phyloP scores from a whole-genome alignment of 1,140 invertebrate genomes.

The Cyclina sinensis region DNA sequence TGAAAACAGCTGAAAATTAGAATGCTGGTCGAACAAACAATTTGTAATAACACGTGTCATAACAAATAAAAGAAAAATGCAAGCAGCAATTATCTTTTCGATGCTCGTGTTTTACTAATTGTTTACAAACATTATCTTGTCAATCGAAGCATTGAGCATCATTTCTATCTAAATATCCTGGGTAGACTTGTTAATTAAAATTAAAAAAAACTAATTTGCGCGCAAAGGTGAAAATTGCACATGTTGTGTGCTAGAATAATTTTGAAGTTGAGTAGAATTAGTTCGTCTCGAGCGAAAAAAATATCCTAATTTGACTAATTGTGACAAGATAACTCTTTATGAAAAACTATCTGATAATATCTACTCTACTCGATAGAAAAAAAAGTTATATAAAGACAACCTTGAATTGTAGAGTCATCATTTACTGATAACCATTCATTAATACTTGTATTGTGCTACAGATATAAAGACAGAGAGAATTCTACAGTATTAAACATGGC shows the following conservation, averaged over 20 bases:
- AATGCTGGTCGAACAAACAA: too few relatives aligned
- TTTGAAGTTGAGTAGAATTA: not conserved
- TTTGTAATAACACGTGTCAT: not conserved
- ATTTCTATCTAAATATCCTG: not conserved
- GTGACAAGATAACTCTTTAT: constrained; percentile 2
- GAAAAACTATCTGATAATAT: not conserved
- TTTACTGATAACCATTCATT: not conserved
- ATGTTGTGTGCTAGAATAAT: not conserved
- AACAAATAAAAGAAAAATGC: not conserved
- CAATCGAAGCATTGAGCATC: not conserved
- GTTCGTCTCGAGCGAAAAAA: not conserved
- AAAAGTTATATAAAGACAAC: not conserved
- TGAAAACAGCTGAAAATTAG: too few relatives aligned
- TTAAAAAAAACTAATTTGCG: not conserved
- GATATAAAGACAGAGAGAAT: not conserved
- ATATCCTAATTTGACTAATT: too few relatives aligned
- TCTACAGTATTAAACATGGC: not conserved
- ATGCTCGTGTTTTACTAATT: not conserved
- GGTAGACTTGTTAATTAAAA: not conserved
- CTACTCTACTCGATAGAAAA: not conserved
- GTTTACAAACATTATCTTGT: not conserved
- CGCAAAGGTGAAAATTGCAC: not conserved
- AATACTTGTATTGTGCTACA: not conserved
- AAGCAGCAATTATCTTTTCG: not conserved
- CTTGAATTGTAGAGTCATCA: not conserved